Base-by-base conservation (phyloP, 2,888 invertebrate genomes). In the Nesidiocoris tenuis region DNA sequence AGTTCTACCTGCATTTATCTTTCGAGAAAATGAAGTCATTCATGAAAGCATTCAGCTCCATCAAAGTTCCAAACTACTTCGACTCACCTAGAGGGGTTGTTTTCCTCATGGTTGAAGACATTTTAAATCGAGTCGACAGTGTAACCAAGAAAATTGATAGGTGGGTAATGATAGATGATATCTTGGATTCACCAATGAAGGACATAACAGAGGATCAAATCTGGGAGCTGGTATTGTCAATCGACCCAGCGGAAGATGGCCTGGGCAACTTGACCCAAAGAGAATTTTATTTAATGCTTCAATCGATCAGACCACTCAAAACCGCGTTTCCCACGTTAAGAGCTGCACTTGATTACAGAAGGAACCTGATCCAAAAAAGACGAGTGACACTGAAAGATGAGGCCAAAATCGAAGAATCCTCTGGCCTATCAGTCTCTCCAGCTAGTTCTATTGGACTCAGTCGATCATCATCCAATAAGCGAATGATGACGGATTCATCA, bases 131-230 rank as follows among this genome's bases (percentile, higher is more conserved):
- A 22, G 75, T 68, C 0, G 23, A 68, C 16, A 9, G 9, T 19
- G 63, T 75, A 18, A 63, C 39, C 12, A 23, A 55, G 18, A 55
- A 61, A 61, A 24, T 75, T 3, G 19, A 68, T 24, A 25, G 68
- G n/a, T 75, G 75, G 61, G 19, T 23, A 2, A 56, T 21, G 12
- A 16, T 68, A 2, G 68, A 75, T 54, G 75, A 68, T 0, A 54
- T 75, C 12, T 18, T 75, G 5, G 68, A 68, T 21, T 54, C 23
- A 24, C 75, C 75, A 16, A 65, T 75, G 25, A 7, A 54, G 19
- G 61, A 61, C 9, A 18, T 75, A 18, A 68, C 75, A 2, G 68
- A 75, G 12, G 68, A 67, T 18, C 39, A 68, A 9, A 75, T 75
- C 18, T 54, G 55, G 55, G 75, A 68, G 18, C 55, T 75, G 22